These are phyloP conservation scores for Drosophila glabriapex DNA, from an alignment of 2,888 invertebrate species.

Conservation along the genomic window DNA sequence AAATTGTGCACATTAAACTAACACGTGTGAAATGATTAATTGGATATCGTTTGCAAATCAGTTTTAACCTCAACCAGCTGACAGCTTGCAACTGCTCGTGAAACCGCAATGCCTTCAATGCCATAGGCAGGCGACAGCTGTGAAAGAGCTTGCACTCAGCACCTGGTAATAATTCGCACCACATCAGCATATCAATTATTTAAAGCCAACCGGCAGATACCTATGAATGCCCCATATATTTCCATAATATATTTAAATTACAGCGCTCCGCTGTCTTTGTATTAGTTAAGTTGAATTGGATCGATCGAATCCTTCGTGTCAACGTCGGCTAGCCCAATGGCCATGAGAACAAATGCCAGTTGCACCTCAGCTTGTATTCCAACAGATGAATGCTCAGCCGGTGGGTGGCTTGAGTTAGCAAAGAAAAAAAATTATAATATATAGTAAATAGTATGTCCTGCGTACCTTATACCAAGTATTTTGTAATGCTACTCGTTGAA, in stretches of 20 bases:
- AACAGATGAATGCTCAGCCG: conserved; percentile 4
- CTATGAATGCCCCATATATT: neutral
- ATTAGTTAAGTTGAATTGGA: neutral
- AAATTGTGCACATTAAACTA: neutral
- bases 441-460: neutral
- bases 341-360: conserved; percentile 10
- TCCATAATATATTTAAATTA: conserved; percentile 2
- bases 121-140: neutral
- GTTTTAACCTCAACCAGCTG: conserved; percentile 18
- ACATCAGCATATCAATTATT: conserved; percentile 25
- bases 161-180: conserved; percentile 6
- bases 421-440: neutral
- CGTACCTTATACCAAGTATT: too few species aligned
- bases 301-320: neutral
- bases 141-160: neutral
- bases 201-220: neutral
- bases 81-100: conserved; percentile 6
- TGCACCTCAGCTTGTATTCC: neutral
- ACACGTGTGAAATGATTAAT: neutral
- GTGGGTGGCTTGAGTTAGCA: neutral
- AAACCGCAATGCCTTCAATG: conserved; percentile 8
- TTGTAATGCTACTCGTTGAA: neutral
- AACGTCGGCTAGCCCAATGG: neutral
- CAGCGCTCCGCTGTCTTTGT: neutral
- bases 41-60: conserved; percentile 5